Base-by-base conservation (phyloP, 2,888 invertebrate species). In the Nomada flava region DNA sequence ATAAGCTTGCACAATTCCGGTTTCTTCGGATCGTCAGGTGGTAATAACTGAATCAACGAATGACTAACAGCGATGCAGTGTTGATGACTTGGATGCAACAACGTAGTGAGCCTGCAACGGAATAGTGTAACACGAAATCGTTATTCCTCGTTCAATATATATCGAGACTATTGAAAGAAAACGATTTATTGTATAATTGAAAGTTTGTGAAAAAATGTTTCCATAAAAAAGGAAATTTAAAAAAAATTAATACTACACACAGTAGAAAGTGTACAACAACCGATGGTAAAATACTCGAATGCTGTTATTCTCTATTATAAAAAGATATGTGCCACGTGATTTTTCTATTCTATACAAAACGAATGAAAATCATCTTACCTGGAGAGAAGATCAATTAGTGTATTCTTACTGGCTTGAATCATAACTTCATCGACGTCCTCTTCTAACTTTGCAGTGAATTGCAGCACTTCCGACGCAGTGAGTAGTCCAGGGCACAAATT, bases 1-100 rank as follows among this genome's bases (percentile, higher is more conserved):
- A 97, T 94, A 76, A 96, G 96, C 75, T 95, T 94, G 85, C 97
- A 97, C 94, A 97, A 95, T 83, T 95, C 95, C 2, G 96, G 94
- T 93, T 98, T 94, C 70, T 96, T 92, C 70, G 95, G 94, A 67
- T 96, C 95, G 70, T 95, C 95, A 2, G 95, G 95, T 55, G 96
- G 94, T 67, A 95, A 94, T 64, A 98, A 92, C 91, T 98, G 98
- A 70, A 98, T 95, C 47, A 98, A 94, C 0, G 97, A 97, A 93
- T 98, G 98, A 89, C 97, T 97, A 11, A 98, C 95, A 0, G 97
- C 96, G 90, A 97, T 97, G 85, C 97, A 95, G 88, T 97, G 97
- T 92, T 97, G 98, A 94, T 98, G 98, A 91, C 97, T 96, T 0
- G 97, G 96, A 94, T 98, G 98, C 75, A 98, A 94, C 88, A 98